These are phyloP conservation scores for Stichopus horrens DNA, from an alignment of 53 echinoderm and acorn worm genomes.

Conservation along the genomic window DNA sequence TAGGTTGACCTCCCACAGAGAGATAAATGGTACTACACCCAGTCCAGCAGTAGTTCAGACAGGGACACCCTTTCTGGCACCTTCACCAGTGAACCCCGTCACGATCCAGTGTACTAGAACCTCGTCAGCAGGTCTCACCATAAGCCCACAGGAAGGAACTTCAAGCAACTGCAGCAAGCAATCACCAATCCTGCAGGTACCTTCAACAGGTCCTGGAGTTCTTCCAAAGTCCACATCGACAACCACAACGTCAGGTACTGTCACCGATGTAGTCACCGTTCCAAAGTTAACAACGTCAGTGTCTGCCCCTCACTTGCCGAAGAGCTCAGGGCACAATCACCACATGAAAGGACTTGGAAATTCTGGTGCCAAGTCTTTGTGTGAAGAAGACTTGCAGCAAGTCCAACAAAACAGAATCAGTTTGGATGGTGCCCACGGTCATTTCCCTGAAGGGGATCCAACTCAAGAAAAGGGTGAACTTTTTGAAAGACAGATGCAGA, in stretches of 20 bases:
- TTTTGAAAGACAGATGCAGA: background rate
- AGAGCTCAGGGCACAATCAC: background rate
- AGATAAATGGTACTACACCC: background rate
- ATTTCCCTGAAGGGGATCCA: too few relatives aligned
- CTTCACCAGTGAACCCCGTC: background rate
- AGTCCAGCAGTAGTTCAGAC: background rate
- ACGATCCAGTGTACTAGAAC: background rate
- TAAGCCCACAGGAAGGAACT: background rate
- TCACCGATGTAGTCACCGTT: background rate
- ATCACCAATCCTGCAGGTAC: background rate
- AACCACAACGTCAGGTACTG: slow-evolving; percentile 21
- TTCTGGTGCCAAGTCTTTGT: slow-evolving; percentile 3
- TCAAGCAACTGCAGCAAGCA: background rate
- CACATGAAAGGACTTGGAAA: background rate
- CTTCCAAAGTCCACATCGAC: background rate
- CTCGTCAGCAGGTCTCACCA: background rate
- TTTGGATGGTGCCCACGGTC: too few relatives aligned
- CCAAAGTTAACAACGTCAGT: slow-evolving; percentile 16
- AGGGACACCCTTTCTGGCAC: slow-evolving; percentile 8
- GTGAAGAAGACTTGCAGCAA: background rate
- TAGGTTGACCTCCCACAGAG: slow-evolving; percentile 53
- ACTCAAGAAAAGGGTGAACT: background rate
- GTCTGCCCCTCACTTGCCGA: slow-evolving; percentile 1
- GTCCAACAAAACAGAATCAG: background rate
- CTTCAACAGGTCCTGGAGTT: slow-evolving; percentile 6